Conservation (phyloP, 2,888 invertebrate species). For the Diadegma fenestrale region DNA sequence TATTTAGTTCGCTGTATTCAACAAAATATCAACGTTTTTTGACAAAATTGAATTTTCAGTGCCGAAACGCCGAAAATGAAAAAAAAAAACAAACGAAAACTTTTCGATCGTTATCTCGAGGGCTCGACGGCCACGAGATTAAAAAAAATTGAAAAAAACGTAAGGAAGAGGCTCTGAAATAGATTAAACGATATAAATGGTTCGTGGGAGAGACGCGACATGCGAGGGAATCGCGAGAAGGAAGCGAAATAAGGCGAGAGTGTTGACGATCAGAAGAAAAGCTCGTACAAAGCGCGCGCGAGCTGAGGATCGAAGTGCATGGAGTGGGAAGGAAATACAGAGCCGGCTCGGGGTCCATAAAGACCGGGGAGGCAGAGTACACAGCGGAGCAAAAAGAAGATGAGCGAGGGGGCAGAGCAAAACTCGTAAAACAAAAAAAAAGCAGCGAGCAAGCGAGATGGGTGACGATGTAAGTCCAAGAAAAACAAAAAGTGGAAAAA, state of each 20-base stretch:
- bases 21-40: no score
- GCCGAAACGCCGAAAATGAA: no score
- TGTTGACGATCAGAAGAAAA: conserved; percentile 38
- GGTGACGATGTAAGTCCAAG: background rate
- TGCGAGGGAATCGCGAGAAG: conserved; percentile 27
- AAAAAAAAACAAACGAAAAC: background rate
- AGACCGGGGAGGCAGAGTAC: conserved; percentile 23
- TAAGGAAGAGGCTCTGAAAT: conserved; percentile 8
- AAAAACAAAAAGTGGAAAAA: background rate
- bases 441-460: background rate
- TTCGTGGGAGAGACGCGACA: conserved; percentile 30
- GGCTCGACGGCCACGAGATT: conserved; percentile 46
- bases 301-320: background rate
- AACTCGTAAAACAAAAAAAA: conserved; percentile 8
- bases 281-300: background rate
- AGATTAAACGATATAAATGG: conserved; percentile 60
- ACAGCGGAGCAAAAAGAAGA: conserved; percentile 32
- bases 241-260: conserved; percentile 32
- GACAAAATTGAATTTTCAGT: no score
- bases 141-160: conserved; percentile 22
- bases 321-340: conserved; percentile 15
- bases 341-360: conserved; percentile 35
- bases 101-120: conserved; percentile 70
- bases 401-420: conserved; percentile 6
- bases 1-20: no score